A percentile compares a stretch with the other conserved stretches of the same genome.
Evolutionary conservation across 2,888 invertebrate species (phyloP).

Genomic region (Tenthredo distinguenda): DNA sequence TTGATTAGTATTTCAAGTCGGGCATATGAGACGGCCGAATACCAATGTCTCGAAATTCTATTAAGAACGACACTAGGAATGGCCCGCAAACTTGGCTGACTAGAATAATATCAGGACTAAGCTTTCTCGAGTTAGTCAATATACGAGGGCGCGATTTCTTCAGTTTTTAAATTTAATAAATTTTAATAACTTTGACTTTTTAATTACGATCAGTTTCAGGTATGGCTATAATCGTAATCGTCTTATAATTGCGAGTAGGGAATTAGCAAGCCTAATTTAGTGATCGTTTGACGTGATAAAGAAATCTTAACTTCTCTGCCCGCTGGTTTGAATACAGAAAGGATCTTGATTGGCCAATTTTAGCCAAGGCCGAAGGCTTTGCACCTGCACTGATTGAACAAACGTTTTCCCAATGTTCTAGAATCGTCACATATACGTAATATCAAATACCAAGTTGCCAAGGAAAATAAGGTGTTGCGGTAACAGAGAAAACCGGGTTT

Average conservation of each 20-base stretch:
- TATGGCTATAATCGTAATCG: neutral
- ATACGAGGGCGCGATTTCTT: slow-evolving; percentile 11
- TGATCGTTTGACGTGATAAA: neutral
- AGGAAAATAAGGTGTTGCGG: slow-evolving; percentile 21
- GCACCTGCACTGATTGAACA: neutral
- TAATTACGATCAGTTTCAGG: neutral
- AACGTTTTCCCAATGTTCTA: slow-evolving; percentile 27
- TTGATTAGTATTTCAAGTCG: slow-evolving; percentile 65
- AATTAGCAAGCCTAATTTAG: neutral
- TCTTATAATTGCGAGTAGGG: neutral
- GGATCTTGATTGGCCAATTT: slow-evolving; percentile 33
- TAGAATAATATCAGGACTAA: slow-evolving; percentile 51
- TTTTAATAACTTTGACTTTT: neutral
- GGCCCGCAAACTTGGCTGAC: slow-evolving; percentile 50
- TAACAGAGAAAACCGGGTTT: slow-evolving; percentile 14
- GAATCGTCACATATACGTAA: slow-evolving; percentile 24
- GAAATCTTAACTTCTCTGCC: slow-evolving; percentile 1
- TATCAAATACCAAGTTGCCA: slow-evolving; percentile 8
- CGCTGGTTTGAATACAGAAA: slow-evolving; percentile 28
- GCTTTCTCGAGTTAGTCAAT: slow-evolving; percentile 51
- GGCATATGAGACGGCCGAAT: slow-evolving; percentile 60
- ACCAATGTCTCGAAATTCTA: slow-evolving; percentile 66
- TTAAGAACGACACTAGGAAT: slow-evolving; percentile 55
- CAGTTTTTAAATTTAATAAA: neutral
- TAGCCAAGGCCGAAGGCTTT: slow-evolving; percentile 12